These are phyloP conservation scores for Pseudomyrmex flavicornis DNA, from an alignment of 1,140 invertebrate genomes.

Conservation along the genomic window DNA sequence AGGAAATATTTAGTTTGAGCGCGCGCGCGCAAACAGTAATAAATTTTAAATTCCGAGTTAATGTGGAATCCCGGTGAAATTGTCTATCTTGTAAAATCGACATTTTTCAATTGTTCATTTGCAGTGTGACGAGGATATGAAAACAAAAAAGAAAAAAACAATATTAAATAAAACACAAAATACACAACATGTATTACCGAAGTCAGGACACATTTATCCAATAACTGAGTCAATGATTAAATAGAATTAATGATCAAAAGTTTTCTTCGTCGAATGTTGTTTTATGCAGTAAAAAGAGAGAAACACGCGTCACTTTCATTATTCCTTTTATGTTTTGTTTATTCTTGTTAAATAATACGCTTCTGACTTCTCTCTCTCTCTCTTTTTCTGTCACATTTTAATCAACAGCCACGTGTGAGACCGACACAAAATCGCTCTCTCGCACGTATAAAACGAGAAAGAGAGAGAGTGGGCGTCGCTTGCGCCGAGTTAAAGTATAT, in stretches of 20 bases:
- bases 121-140: no score
- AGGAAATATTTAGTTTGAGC: background rate
- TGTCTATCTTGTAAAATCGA: background rate
- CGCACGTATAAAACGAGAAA: background rate
- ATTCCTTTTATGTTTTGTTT: background rate
- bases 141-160: no score
- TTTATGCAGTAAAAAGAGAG: background rate
- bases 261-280: background rate
- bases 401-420: conserved; percentile 37
- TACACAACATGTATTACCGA: no score
- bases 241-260: background rate
- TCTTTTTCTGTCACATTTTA: background rate
- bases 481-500: conserved; percentile 44
- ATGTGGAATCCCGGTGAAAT: background rate
- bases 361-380: no score
- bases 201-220: no score
- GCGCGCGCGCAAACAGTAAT: background rate
- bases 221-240: background rate
- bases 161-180: no score
- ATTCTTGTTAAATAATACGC: background rate
- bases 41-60: conserved; percentile 17
- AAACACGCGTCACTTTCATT: background rate
- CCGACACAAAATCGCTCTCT: conserved; percentile 19
- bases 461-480: conserved; percentile 16
- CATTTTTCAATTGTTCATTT: no score